Base-by-base conservation (phyloP, 2,113 vertebrate genomes). In the Maccullochella peelii region DNA sequence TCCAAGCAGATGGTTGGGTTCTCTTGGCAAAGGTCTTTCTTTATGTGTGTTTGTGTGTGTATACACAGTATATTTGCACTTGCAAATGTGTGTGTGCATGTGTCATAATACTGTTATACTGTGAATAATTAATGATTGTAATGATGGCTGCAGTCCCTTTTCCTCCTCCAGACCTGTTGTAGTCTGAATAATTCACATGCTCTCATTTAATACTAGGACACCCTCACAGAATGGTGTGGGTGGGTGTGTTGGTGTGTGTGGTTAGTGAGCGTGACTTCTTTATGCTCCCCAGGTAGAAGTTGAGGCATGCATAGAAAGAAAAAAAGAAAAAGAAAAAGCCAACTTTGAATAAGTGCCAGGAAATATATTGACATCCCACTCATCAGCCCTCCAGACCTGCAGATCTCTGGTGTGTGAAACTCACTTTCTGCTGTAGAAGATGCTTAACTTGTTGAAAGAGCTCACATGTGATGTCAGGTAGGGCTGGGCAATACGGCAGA, bases 71-170 rank as follows among this genome's bases (percentile, higher is more conserved):
- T 80, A 67, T 84, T 74, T 84, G 73, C 67, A 47, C 66, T 36
- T 86, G 68, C 55, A 42, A 57, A 70, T 73, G 78, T 77, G 67
- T 86, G 71, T 82, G 69, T 73, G 83, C 67, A 65, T 69, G 65
- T 86, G 80, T 84, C 59, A 82, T 90, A 87, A 94, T 90, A 27
- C 30, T 73, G 82, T 83, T 85, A 57, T 21, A 82, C 73, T 79
- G 86, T 95, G 88, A 95, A 94, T 92, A 93, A 87, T 92, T 94
- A 92, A 95, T 93, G 83, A 80, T 80, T 63, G 33, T 94, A 92
- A 95, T 93, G 83, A 80, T 80, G 67, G 33, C 87, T 82, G 67
- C 52, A 25, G 78, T 89, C 83, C 87, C 50, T 74, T 36, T 82
- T 68, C 38, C 38, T 87, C 92, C 86, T 93, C 65, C 73, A 80